Evolutionary conservation across 2,888 invertebrate genomes (phyloP).

Genomic region (Aquatica leii): DNA sequence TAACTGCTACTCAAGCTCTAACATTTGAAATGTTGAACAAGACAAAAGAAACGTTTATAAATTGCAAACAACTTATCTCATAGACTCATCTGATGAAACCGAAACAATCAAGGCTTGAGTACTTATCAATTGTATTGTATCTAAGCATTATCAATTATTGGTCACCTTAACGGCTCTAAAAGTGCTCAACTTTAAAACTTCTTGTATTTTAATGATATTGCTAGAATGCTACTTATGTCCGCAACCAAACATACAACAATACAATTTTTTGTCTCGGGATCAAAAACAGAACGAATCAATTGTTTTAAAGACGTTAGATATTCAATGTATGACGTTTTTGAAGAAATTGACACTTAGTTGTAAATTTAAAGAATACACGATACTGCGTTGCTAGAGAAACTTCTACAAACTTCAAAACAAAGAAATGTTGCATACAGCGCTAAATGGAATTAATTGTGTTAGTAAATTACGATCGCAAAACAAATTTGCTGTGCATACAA

Average conservation of each 20-base stretch:
- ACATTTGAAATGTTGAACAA: too few relatives aligned
- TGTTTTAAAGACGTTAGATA: too few relatives aligned
- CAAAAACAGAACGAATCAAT: too few relatives aligned
- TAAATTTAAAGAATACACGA: too few relatives aligned
- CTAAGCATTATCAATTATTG: conserved; percentile 3
- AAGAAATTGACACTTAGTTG: neutral
- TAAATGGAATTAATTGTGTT: too few relatives aligned
- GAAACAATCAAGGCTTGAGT: neutral
- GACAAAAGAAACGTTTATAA: neutral
- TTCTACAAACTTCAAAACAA: too few relatives aligned
- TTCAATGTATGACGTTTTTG: too few relatives aligned
- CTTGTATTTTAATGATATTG: neutral
- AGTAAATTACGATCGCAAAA: neutral
- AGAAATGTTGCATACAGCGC: too few relatives aligned
- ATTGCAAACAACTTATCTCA: neutral
- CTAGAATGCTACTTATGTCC: neutral
- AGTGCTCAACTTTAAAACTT: neutral
- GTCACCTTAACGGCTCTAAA: neutral
- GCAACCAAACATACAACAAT: too few relatives aligned
- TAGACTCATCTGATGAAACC: neutral
- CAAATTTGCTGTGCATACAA: neutral
- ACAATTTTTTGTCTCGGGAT: too few relatives aligned
- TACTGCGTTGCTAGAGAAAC: too few relatives aligned
- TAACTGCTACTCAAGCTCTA: too few relatives aligned
- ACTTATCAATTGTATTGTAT: neutral